A percentile compares a stretch with the other conserved stretches of the same genome.
These are phyloP conservation scores for Perca fluviatilis DNA, from an alignment of 2,113 vertebrate genomes.

Conservation along the genomic window DNA sequence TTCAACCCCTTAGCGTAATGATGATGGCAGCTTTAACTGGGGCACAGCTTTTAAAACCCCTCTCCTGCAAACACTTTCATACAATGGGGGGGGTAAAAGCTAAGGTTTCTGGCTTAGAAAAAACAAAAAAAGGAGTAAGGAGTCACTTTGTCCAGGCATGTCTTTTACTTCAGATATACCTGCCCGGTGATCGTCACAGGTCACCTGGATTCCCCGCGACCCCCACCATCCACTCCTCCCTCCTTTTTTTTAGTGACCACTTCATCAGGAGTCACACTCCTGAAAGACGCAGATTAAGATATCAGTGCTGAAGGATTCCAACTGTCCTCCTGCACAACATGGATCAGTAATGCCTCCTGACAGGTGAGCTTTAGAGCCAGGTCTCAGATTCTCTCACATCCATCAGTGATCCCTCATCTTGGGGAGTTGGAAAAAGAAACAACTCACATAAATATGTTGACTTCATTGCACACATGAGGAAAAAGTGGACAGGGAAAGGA, in stretches of 20 bases:
- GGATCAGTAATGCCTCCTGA: conserved; percentile 82
- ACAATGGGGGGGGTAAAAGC: conserved; percentile 38
- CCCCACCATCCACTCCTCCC: conserved; percentile 7
- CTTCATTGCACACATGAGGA: conserved; percentile 13
- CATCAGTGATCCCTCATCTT: conserved; percentile 72
- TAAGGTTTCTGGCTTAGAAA: conserved; percentile 28
- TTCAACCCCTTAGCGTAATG: conserved; percentile 84
- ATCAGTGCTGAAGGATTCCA: conserved; percentile 76
- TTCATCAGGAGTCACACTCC: conserved; percentile 64
- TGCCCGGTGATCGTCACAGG: conserved; percentile 68
- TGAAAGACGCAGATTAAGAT: conserved; percentile 84
- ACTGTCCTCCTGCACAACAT: conserved; percentile 66
- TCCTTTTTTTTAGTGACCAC: conserved; percentile 73
- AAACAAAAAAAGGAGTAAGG: conserved; percentile 35
- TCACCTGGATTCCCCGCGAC: conserved; percentile 69
- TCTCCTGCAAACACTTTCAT: conserved; percentile 71
- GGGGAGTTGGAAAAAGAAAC: conserved; percentile 68
- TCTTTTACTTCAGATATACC: conserved; percentile 68
- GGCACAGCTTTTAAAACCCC: conserved; percentile 81
- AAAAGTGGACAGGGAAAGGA: neutral
- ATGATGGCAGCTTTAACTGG: conserved; percentile 87
- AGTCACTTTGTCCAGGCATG: conserved; percentile 76
- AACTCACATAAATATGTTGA: conserved; percentile 67
- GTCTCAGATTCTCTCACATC: conserved; percentile 74
- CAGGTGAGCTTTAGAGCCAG: conserved; percentile 76